Conservation (phyloP, 2,113 vertebrate genomes). For the Buteo buteo region DNA sequence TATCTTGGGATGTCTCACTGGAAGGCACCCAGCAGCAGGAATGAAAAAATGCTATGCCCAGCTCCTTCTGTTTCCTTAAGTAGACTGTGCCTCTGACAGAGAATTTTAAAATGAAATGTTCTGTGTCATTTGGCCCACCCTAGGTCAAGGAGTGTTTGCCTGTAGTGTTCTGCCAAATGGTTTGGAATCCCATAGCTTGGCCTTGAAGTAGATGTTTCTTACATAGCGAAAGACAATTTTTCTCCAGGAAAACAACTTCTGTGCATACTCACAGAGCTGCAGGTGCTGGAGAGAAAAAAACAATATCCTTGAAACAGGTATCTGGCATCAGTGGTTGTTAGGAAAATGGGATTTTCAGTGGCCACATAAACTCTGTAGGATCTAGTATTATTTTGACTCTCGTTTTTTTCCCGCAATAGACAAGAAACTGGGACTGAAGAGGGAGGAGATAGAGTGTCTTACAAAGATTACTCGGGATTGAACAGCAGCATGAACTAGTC, state of each 20-base stretch:
- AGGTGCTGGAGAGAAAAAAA: background rate
- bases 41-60: background rate
- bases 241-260: background rate
- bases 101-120: background rate
- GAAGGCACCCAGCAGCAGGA: background rate
- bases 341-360: background rate
- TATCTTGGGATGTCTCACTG: background rate
- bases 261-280: background rate
- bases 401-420: background rate
- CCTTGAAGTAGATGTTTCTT: background rate
- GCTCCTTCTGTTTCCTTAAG: background rate
- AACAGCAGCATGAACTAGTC: background rate
- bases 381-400: background rate
- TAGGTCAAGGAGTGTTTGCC: background rate
- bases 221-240: background rate
- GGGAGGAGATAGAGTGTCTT: background rate
- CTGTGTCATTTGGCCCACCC: background rate
- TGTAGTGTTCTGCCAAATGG: background rate
- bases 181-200: background rate
- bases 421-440: background rate
- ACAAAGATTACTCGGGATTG: background rate
- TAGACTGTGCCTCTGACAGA: background rate
- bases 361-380: background rate
- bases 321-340: background rate
- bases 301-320: background rate